Evolutionary conservation across 1,140 invertebrate genomes (phyloP).

Genomic region (Oscheius sp.): DNA sequence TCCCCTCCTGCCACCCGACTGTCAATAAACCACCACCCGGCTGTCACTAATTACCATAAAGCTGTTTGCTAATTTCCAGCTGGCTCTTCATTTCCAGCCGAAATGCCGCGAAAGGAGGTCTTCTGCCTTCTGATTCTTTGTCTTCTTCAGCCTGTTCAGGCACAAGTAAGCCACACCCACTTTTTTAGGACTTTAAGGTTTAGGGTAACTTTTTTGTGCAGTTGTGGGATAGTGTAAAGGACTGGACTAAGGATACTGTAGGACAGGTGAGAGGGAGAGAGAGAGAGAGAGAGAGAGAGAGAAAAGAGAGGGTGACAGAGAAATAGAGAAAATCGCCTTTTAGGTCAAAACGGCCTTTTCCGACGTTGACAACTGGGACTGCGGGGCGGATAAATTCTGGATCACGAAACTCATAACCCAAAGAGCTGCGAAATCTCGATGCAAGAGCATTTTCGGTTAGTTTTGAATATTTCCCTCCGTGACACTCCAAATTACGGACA

Average conservation of each 20-base stretch:
- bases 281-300: too few species aligned
- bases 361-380: background rate
- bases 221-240: background rate
- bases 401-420: slow-evolving; percentile 1
- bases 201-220: background rate
- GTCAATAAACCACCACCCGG: background rate
- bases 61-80: background rate
- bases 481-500: too few species aligned
- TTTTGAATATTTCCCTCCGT: background rate
- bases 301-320: too few species aligned
- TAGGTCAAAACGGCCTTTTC: background rate
- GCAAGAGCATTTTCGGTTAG: background rate
- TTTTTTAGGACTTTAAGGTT: background rate
- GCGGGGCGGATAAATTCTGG: slow-evolving; percentile 1
- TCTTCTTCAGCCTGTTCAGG: background rate
- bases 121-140: background rate
- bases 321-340: background rate
- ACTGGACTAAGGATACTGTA: background rate
- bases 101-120: background rate
- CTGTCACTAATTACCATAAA: background rate
- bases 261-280: too few species aligned
- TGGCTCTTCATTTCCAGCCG: background rate
- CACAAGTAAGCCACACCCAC: background rate
- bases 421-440: background rate
- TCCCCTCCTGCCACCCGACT: background rate